Evolutionary conservation across 2,888 invertebrate genomes (phyloP).

Genomic region (Yponomeuta plumbellus): DNA sequence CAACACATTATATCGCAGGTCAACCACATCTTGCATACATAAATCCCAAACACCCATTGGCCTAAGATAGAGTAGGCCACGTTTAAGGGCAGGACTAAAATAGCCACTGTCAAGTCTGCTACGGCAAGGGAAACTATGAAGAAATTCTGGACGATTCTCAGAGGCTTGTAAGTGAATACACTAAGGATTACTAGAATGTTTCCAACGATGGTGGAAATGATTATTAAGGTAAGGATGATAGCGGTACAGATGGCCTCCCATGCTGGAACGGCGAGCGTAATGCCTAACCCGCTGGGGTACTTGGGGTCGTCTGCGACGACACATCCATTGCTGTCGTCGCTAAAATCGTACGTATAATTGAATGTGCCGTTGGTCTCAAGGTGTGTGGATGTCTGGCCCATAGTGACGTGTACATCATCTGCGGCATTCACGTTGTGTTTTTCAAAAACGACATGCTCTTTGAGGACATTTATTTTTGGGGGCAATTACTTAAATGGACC

Average conservation of each 20-base stretch:
- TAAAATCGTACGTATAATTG: constrained; percentile 49
- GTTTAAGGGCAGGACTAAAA: constrained; percentile 93
- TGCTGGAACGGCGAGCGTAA: constrained; percentile 84
- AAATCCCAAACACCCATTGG: constrained; percentile 94
- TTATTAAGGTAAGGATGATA: constrained; percentile 88
- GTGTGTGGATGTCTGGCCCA: constrained; percentile 61
- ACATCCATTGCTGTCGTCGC: constrained; percentile 59
- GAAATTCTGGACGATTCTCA: constrained; percentile 96
- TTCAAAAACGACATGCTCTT: constrained; percentile 30
- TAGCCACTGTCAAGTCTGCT: constrained; percentile 93
- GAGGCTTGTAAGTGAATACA: constrained; percentile 96
- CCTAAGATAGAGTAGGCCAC: constrained; percentile 94
- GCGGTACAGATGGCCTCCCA: constrained; percentile 91
- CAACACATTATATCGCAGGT: constrained; percentile 97
- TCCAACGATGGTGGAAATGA: constrained; percentile 91
- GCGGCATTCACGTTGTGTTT: constrained; percentile 43
- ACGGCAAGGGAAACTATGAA: constrained; percentile 97
- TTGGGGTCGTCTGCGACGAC: constrained; percentile 63
- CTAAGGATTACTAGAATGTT: constrained; percentile 95
- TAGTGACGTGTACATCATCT: constrained; percentile 48
- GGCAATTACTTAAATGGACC: constrained; percentile 32
- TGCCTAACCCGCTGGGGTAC: constrained; percentile 82
- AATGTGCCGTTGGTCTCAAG: constrained; percentile 47
- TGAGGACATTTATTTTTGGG: constrained; percentile 31
- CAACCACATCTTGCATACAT: constrained; percentile 96